Evolutionary conservation across 2,888 invertebrate genomes (phyloP), one percentile per base, ranked within the genome.

Genomic region (Pristionchus maxplancki): DNA sequence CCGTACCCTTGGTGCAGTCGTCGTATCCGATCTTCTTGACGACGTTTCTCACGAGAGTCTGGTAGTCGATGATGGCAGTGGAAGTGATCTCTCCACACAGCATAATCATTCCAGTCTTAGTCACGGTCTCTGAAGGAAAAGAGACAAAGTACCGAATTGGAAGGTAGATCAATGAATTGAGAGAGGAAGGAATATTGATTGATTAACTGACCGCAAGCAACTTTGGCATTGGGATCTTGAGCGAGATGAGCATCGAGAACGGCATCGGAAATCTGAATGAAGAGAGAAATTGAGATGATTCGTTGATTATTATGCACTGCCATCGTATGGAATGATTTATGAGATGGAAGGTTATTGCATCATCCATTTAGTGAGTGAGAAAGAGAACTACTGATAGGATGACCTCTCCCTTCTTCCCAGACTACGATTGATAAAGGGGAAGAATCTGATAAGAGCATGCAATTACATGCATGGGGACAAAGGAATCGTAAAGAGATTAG

Each of bases 11-110:
- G 50, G 97, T 97, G 71, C 97, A 98, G 95, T 98, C 98, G 95
- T 99, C 99, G 95, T 99, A 99, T 89, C 99, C 99, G 95, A 99
- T 99, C 95, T 98, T 97, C 95, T 97, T 97, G 89, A 99, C 97
- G 6, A 99, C 98, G 91, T 98, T 97, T 92, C 99, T 96, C 88
- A 99, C 98, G 91, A 99, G 97, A 95, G 97, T 97, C 95, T 99
- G 99, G 95, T 99, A 99, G 95, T 99, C 99, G 89, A 99, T 97
- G 92, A 97, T 97, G 28, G 99, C 99, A 95, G 97, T 98, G 20
- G 99, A 99, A 92, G 99, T 98, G 93, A 99, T 99, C 96, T 99
- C 99, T 90, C 99, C 99, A 95, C 98, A 98, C 89, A 99, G 96
- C 94, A 99, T 96, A 92, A 99, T 97, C 98, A 99, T 99, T 90